Evolutionary conservation across 1,140 invertebrate species (phyloP).

Genomic region (Physella acuta): DNA sequence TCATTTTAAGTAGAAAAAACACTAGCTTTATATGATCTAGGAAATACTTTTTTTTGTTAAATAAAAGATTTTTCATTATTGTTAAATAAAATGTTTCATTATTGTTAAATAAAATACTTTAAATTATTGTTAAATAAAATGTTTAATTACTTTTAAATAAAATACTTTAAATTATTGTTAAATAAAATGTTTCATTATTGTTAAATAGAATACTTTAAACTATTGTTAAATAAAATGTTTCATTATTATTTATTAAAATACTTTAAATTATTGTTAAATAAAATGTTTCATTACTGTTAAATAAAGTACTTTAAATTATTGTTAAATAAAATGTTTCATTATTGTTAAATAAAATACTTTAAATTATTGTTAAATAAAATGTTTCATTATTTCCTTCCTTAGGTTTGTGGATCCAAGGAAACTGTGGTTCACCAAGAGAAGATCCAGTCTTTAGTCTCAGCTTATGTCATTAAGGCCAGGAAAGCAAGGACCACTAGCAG

Average conservation of each 20-base stretch:
- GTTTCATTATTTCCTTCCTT: neutral
- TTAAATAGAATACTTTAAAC: neutral
- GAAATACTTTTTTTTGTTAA: too few relatives aligned
- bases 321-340: neutral
- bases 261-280: too few relatives aligned
- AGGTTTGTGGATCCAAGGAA: constrained; percentile 25
- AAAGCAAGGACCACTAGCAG: constrained; percentile 6
- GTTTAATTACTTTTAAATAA: too few relatives aligned
- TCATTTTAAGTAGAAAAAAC: too few relatives aligned
- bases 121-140: too few relatives aligned
- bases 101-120: too few relatives aligned
- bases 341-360: neutral
- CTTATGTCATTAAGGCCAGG: constrained; percentile 18
- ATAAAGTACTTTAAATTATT: neutral
- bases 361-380: neutral
- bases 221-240: neutral
- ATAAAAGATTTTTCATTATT: too few relatives aligned
- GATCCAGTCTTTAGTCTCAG: constrained; percentile 15
- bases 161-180: too few relatives aligned
- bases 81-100: too few relatives aligned
- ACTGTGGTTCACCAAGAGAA: constrained; percentile 25
- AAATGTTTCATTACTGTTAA: too few relatives aligned
- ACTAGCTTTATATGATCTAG: too few relatives aligned
- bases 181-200: too few relatives aligned
- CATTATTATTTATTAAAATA: neutral